These are phyloP conservation scores for Stegastes partitus DNA, from an alignment of 2,113 vertebrate species.

Conservation along the genomic window DNA sequence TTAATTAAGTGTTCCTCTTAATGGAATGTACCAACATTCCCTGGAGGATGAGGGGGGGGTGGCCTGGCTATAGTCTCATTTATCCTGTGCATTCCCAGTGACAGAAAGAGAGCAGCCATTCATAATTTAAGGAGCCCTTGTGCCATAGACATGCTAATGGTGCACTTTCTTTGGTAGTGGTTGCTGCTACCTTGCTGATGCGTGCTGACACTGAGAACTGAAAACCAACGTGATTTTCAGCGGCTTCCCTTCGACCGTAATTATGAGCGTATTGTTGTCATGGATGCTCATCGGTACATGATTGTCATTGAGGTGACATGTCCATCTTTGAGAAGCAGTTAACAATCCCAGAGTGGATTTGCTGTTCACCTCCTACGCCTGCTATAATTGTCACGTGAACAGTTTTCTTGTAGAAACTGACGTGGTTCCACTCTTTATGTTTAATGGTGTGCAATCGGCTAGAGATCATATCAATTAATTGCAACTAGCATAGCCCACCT, in stretches of 20 bases:
- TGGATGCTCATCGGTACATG: neutral
- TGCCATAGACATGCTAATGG: slow-evolving; percentile 69
- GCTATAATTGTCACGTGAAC: neutral
- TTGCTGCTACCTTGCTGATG: slow-evolving; percentile 30
- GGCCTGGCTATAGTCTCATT: slow-evolving; percentile 63
- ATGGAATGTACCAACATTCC: slow-evolving; percentile 77
- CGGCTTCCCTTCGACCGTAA: neutral
- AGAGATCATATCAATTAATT: too few relatives aligned
- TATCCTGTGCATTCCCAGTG: slow-evolving; percentile 65
- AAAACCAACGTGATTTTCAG: slow-evolving; percentile 36
- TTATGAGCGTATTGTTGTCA: neutral
- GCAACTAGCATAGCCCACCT: too few relatives aligned
- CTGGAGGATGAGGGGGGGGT: slow-evolving; percentile 42
- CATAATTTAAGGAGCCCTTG: slow-evolving; percentile 73
- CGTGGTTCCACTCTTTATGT: neutral
- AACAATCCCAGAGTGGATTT: slow-evolving; percentile 10
- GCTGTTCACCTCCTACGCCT: neutral
- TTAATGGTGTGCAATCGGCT: too few relatives aligned
- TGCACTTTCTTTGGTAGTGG: slow-evolving; percentile 50
- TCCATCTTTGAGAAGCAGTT: neutral
- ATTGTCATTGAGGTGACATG: neutral
- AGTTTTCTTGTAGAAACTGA: neutral
- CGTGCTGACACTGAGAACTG: slow-evolving; percentile 26
- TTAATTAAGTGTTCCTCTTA: slow-evolving; percentile 82
- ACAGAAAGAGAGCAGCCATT: slow-evolving; percentile 80